Evolutionary conservation across 1,140 invertebrate genomes (phyloP).

Genomic region (Venturia canescens): DNA sequence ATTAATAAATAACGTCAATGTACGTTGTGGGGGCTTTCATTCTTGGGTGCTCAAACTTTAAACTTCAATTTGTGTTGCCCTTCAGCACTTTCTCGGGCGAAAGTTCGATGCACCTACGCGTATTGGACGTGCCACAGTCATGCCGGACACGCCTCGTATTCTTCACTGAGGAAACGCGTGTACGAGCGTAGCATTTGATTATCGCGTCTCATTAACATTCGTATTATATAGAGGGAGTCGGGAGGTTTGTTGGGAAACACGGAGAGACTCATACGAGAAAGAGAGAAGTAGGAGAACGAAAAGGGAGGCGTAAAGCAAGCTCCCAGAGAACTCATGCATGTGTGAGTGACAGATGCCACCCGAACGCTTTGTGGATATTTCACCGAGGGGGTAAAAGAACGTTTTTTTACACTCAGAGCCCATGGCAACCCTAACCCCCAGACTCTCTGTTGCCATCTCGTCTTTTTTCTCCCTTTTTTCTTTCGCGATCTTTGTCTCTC

Average conservation of each 20-base stretch:
- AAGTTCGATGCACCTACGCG: not conserved
- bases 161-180: slow-evolving; percentile 31
- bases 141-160: slow-evolving; percentile 38
- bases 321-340: slow-evolving; percentile 13
- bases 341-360: slow-evolving; percentile 46
- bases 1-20: too few relatives aligned
- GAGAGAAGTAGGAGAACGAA: not conserved
- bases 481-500: slow-evolving; percentile 4
- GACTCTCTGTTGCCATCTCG: not conserved
- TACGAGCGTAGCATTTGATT: slow-evolving; percentile 44
- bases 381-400: slow-evolving; percentile 23
- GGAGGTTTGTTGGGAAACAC: not conserved
- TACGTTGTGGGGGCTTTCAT: not conserved
- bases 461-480: not conserved
- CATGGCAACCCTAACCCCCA: slow-evolving; percentile 21
- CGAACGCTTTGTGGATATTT: slow-evolving; percentile 42
- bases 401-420: not conserved
- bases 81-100: slow-evolving; percentile 19
- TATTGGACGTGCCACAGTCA: not conserved
- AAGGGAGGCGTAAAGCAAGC: not conserved
- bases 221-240: slow-evolving; percentile 1
- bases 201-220: slow-evolving; percentile 44
- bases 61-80: not conserved
- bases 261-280: not conserved
- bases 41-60: not conserved